These are phyloP conservation scores for Xiphophorus birchmanni DNA, from an alignment of 2,797 vertebrate genomes.

Conservation along the genomic window DNA sequence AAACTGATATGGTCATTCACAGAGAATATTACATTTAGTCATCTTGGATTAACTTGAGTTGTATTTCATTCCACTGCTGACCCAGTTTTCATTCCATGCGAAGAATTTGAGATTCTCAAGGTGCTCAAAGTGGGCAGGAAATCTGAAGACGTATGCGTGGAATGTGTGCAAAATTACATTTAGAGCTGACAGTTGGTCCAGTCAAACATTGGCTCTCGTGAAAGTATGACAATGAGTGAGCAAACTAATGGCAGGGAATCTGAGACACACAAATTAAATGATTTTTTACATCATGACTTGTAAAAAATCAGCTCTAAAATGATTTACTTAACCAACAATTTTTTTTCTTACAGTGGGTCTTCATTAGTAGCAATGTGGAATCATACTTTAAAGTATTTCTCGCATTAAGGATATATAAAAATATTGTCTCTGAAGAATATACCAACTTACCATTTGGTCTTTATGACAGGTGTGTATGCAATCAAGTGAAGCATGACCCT, in stretches of 20 bases:
- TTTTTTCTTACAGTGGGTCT: neutral
- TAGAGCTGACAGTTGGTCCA: neutral
- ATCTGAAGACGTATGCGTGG: neutral
- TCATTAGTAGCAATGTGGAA: neutral
- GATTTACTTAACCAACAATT: neutral
- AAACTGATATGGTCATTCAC: neutral
- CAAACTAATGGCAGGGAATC: neutral
- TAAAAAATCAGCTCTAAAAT: neutral
- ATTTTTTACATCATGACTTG: neutral
- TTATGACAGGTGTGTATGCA: no score
- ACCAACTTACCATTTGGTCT: no score
- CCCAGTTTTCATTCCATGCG: neutral
- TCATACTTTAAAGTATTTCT: neutral
- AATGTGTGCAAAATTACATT: slow-evolving; percentile 1
- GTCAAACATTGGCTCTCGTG: neutral
- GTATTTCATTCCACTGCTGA: neutral
- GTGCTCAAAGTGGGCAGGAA: neutral
- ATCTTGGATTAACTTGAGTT: neutral
- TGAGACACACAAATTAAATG: neutral
- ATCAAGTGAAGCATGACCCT: no score
- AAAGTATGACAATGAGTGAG: neutral
- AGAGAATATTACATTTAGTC: neutral
- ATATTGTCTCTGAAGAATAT: no score
- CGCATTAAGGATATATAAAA: no score
- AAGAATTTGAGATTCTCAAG: neutral